These are phyloP conservation scores for Coregonus suidteri DNA, from an alignment of 2,797 vertebrate species.

Conservation along the genomic window DNA sequence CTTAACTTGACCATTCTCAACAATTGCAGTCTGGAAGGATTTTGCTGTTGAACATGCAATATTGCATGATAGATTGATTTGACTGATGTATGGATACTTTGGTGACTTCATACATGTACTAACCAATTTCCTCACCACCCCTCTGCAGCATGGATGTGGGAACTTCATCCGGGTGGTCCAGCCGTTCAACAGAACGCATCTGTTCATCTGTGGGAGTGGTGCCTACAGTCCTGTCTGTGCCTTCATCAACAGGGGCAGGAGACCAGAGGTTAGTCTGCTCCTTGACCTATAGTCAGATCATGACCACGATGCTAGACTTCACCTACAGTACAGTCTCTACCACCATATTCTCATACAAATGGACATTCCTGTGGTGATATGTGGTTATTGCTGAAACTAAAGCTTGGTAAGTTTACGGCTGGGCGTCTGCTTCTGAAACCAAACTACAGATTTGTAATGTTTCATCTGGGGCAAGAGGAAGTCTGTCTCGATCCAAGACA, in stretches of 20 bases:
- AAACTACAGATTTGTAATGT: background rate
- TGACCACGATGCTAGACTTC: background rate
- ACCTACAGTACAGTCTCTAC: background rate
- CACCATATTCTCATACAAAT: background rate
- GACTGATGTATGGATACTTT: background rate
- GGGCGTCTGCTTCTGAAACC: background rate
- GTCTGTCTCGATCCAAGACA: background rate
- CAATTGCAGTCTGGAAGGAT: no score
- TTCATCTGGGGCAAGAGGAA: background rate
- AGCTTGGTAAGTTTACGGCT: background rate
- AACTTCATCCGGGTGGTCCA: constrained; percentile 96
- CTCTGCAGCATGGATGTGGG: constrained; percentile 90
- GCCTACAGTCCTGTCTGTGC: constrained; percentile 95
- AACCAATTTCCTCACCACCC: constrained; percentile 1
- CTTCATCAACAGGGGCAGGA: constrained; percentile 90
- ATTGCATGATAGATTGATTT: background rate
- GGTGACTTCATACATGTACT: background rate
- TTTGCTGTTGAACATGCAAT: no score
- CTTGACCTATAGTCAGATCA: background rate
- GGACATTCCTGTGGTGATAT: background rate
- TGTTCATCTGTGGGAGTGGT: constrained; percentile 95
- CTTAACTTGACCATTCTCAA: no score
- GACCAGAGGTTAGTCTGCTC: constrained; percentile 83
- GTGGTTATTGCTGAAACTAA: background rate
- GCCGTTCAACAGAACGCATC: constrained; percentile 91